phyloP scores from a whole-genome alignment of 2,113 vertebrate genomes.

The Holacanthus passer region DNA sequence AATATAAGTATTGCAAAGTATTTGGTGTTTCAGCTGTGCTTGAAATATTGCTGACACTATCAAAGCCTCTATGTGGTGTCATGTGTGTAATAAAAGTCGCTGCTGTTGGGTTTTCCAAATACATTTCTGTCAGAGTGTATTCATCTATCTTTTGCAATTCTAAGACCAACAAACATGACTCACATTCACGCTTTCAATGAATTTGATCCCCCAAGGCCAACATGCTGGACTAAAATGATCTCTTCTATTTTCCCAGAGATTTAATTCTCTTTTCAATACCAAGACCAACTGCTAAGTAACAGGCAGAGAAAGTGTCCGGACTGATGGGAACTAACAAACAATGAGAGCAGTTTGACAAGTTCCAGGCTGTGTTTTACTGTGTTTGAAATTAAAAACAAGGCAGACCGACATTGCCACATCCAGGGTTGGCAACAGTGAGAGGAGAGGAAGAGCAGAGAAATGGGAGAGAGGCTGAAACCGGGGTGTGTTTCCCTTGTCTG shows the following conservation, averaged over 20 bases:
- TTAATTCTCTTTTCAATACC: neutral
- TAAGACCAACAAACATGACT: neutral
- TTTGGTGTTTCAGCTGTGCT: neutral
- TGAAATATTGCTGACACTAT: neutral
- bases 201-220: neutral
- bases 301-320: neutral
- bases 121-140: neutral
- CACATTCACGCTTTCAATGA: neutral
- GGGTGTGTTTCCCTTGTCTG: neutral
- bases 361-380: constrained; percentile 11
- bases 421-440: neutral
- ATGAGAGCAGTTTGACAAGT: neutral
- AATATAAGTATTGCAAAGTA: neutral
- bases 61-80: neutral
- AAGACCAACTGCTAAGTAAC: constrained; percentile 9
- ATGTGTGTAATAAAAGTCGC: neutral
- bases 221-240: neutral
- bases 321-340: neutral
- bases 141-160: neutral
- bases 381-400: neutral
- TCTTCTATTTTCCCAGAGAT: neutral
- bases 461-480: neutral
- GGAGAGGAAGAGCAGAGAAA: neutral
- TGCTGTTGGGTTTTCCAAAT: neutral
- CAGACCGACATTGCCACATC: neutral